Base-by-base conservation (phyloP, 2,113 vertebrate genomes). In the Collichthys lucidus region DNA sequence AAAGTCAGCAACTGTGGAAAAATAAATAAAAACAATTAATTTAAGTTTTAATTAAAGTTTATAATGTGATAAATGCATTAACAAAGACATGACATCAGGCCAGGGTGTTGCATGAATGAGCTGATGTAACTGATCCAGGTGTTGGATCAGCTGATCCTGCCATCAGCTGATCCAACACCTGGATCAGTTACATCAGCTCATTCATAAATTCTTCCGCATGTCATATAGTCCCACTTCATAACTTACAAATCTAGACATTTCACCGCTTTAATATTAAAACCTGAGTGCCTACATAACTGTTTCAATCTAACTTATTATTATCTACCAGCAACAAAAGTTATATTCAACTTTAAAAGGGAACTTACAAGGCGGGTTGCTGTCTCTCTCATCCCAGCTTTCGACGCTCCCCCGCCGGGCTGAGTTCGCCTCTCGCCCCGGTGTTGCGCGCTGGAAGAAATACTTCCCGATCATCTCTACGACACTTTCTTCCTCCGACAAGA, bases 391-490 rank as follows among this genome's bases (percentile, higher is more conserved):
- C 86, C 80, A 87, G 78, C 93, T 94, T 19, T 93, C 89, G 16
- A 94, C 83, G 72, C 90, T 92, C 1, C 92, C 91, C 55, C 93
- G 66, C 46, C 87, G 86, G 76, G 16, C 49, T 0, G 84, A 68
- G 12, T 59, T 55, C 42, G n/a, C n/a, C 24, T 61, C 31, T 4
- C 29, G 31, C 29, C 76, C 83, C 5, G 88, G 69, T 14, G 74
- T n/a, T 0, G 75, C 71, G 42, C 89, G 83, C 59, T 80, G 87
- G 40, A 40, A 67, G 15, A 91, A 79, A 29, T 91, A 92, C 46
- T 84, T 93, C 12, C 89, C 90, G 2, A 92, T 91, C 88, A 93
- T 84, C 20, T 89, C 88, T 0, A 79, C 62, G 59, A 94, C 42
- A 20, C 85, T 86, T 31, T 91, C 85, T 46, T 94, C 89, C 50